Evolutionary conservation across 2,113 vertebrate genomes (phyloP), one percentile per base, ranked within the genome.

Genomic region (Ceyx melanurus): DNA sequence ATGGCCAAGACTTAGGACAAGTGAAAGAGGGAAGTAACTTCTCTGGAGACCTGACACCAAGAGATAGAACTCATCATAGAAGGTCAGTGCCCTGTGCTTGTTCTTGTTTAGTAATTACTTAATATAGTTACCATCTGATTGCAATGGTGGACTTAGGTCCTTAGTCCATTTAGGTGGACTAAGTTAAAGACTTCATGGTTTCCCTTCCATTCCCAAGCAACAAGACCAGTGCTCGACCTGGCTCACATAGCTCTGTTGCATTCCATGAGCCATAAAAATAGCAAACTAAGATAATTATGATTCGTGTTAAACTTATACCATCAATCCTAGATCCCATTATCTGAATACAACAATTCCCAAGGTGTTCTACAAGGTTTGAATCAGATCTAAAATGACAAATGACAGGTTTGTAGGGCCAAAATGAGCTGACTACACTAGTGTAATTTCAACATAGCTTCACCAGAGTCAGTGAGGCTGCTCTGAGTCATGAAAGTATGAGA

Each of bases 351-450:
- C 80, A 40, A 81, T 81, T 90, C 86, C 68, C 85, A 83, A 80
- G 68, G 33, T 51, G 10, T 88, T 91, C 33, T 21, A 29, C 1
- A 3, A 56, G n/a, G 8, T 86, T 93, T 88, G 82, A 72, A 82
- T 92, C 50, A 73, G 67, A 90, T 25, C 61, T 91, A 53, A 53
- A 64, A 35, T 12, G 25, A 89, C 25, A 93, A 89, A 90, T 85
- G 75, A 56, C 75, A 88, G 74, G 60, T 88, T 77, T 68, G 23
- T 60, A 74, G 71, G 51, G 64, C 60, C 78, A 95, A 94, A 96
- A 91, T 60, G 42, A 94, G 65, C 78, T 66, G 71, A 53, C 64
- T 88, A 40, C 26, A 53, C 20, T 31, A 88, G 43, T 0, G 1
- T 53, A 83, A 94, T 86, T 94, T 77, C 58, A 33, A 31, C 22